phyloP scores from a whole-genome alignment of 1,140 invertebrate species.

The Drosophila kanapiae region DNA sequence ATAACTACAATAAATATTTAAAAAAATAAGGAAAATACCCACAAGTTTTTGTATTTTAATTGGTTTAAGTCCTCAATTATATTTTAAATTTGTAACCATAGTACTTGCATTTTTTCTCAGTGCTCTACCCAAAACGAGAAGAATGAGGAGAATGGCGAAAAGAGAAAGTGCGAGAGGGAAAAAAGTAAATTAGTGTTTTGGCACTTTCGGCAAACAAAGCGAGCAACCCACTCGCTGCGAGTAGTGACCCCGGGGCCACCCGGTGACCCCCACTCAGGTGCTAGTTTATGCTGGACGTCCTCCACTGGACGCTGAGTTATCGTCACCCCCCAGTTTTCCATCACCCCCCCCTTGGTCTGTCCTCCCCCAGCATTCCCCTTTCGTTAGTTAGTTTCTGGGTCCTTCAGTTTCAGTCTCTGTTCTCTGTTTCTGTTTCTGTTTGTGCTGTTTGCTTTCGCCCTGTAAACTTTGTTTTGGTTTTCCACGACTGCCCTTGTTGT shows the following conservation, averaged over 20 bases:
- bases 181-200: slow-evolving; percentile 84
- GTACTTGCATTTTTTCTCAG: background rate
- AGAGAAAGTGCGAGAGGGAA: slow-evolving; percentile 42
- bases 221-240: slow-evolving; percentile 22
- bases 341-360: background rate
- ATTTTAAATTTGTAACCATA: too few species aligned
- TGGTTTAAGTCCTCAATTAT: too few species aligned
- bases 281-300: slow-evolving; percentile 68
- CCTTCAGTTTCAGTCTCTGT: slow-evolving; percentile 58
- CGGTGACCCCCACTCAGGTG: slow-evolving; percentile 66
- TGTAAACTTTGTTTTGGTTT: slow-evolving; percentile 58
- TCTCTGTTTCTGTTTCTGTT: slow-evolving; percentile 34
- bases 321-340: slow-evolving; percentile 18
- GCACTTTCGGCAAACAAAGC: slow-evolving; percentile 82
- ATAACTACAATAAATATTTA: too few species aligned
- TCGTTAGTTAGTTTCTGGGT: slow-evolving; percentile 79
- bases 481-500: slow-evolving; percentile 58
- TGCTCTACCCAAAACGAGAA: background rate
- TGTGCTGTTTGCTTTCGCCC: slow-evolving; percentile 47
- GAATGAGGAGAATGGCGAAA: slow-evolving; percentile 23
- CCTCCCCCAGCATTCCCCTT: slow-evolving; percentile 23
- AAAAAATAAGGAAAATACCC: too few species aligned
- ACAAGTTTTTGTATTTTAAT: too few species aligned
- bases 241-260: slow-evolving; percentile 37
- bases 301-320: slow-evolving; percentile 65